phyloP scores from a whole-genome alignment of 1,140 invertebrate genomes.

The Neelides sp. region DNA sequence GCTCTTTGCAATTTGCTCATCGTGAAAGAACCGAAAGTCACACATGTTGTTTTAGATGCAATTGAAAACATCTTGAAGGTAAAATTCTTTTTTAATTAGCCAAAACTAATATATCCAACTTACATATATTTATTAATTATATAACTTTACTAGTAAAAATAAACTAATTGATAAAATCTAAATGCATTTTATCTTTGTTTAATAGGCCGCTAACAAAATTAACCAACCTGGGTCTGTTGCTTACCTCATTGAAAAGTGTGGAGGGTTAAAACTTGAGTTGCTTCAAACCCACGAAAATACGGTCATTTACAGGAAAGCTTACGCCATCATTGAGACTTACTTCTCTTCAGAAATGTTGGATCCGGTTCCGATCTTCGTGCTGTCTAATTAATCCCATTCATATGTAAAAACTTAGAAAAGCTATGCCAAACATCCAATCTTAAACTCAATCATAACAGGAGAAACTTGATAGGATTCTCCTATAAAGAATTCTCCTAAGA shows the following conservation, averaged over 20 bases:
- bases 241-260: conserved; percentile 47
- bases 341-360: too few species aligned
- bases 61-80: conserved; percentile 47
- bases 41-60: conserved; percentile 51
- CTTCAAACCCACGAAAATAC: conserved; percentile 60
- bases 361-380: too few species aligned
- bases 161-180: background rate
- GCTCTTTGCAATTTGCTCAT: conserved; percentile 42
- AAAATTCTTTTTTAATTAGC: background rate
- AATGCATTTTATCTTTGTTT: background rate
- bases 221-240: conserved; percentile 41
- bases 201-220: conserved; percentile 39
- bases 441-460: background rate
- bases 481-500: too few species aligned
- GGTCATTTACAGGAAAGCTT: conserved; percentile 68
- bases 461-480: background rate
- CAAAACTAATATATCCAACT: background rate
- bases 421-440: too few species aligned
- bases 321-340: conserved; percentile 66
- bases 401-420: too few species aligned
- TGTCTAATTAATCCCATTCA: too few species aligned
- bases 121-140: too few species aligned
- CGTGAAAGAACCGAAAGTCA: conserved; percentile 44
- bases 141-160: too few species aligned
- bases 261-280: conserved; percentile 55